Percentiles rank a stretch among this genome's conserved stretches.
These are phyloP conservation scores for Tineola bisselliella DNA, from an alignment of 2,888 invertebrate species.

Conservation along the genomic window DNA sequence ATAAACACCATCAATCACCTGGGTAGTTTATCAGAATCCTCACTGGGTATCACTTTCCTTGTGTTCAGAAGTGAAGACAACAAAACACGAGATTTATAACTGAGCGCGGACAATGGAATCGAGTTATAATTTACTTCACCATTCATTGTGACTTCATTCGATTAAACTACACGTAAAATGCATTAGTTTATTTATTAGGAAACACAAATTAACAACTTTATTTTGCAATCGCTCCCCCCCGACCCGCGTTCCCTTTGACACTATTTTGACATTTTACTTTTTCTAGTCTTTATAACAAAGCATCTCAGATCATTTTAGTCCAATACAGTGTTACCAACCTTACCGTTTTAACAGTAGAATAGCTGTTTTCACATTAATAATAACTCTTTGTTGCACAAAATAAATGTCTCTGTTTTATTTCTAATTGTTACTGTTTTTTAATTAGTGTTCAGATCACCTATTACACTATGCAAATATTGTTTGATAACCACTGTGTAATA, in stretches of 20 bases:
- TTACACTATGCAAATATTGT: no score
- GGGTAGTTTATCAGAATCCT: constrained; percentile 43
- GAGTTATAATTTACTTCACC: constrained; percentile 33
- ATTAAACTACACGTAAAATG: not conserved
- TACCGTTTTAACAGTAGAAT: no score
- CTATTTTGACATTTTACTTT: not conserved
- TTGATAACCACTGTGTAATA: no score
- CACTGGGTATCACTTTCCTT: constrained; percentile 71
- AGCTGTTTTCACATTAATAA: no score
- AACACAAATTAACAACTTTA: not conserved
- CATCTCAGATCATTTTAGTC: no score
- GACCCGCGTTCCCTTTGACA: not conserved
- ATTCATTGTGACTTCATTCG: constrained; percentile 22
- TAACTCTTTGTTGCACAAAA: no score
- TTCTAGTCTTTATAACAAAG: not conserved
- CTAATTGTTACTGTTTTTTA: no score
- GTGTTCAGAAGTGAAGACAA: constrained; percentile 73
- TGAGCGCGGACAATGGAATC: constrained; percentile 49
- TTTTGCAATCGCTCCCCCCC: not conserved
- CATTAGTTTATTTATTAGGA: not conserved
- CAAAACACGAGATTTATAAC: constrained; percentile 49
- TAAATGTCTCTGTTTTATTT: no score
- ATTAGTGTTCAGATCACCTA: no score
- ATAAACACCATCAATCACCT: constrained; percentile 38
- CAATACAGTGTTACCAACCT: no score